A percentile compares a stretch with the other conserved stretches of the same genome.
Conservation (phyloP, 1,140 invertebrate genomes). For the Drosophila pseudoobscura region DNA sequence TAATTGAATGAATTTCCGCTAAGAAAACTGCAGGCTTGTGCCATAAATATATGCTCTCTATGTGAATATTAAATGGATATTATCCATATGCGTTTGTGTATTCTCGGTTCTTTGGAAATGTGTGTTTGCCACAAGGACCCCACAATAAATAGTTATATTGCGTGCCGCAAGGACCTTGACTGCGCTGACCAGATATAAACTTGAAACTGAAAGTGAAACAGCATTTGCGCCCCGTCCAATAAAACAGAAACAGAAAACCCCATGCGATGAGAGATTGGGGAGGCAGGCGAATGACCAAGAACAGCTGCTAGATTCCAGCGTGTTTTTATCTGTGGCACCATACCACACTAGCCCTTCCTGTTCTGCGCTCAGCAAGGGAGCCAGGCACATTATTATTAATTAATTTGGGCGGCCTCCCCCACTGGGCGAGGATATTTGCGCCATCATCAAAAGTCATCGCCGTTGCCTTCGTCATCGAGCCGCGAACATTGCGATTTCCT, state of each 20-base stretch:
- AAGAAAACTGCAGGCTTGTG: constrained; percentile 10
- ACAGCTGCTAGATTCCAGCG: constrained; percentile 66
- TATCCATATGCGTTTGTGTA: too few relatives aligned
- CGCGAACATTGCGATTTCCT: constrained; percentile 50
- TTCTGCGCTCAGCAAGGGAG: background rate
- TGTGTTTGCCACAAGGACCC: constrained; percentile 1
- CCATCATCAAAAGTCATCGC: constrained; percentile 42
- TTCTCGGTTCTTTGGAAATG: constrained; percentile 24
- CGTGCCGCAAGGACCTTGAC: constrained; percentile 71
- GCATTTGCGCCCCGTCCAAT: constrained; percentile 34
- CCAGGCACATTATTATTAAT: constrained; percentile 76
- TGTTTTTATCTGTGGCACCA: constrained; percentile 35
- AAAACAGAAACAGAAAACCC: constrained; percentile 28
- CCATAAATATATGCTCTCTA: constrained; percentile 10
- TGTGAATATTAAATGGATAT: constrained; percentile 24
- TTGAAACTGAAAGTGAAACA: constrained; percentile 69
- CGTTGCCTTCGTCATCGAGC: constrained; percentile 34
- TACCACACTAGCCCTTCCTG: background rate
- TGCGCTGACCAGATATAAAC: constrained; percentile 60
- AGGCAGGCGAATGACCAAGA: constrained; percentile 35
- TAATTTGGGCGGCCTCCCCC: constrained; percentile 63
- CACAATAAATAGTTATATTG: constrained; percentile 64
- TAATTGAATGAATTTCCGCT: constrained; percentile 19
- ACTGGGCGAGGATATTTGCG: constrained; percentile 26
- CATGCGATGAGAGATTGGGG: background rate